A percentile compares a stretch with the other conserved stretches of the same genome.
Conservation (phyloP, 2,113 vertebrate genomes). For the Falcunculus frontatus region DNA sequence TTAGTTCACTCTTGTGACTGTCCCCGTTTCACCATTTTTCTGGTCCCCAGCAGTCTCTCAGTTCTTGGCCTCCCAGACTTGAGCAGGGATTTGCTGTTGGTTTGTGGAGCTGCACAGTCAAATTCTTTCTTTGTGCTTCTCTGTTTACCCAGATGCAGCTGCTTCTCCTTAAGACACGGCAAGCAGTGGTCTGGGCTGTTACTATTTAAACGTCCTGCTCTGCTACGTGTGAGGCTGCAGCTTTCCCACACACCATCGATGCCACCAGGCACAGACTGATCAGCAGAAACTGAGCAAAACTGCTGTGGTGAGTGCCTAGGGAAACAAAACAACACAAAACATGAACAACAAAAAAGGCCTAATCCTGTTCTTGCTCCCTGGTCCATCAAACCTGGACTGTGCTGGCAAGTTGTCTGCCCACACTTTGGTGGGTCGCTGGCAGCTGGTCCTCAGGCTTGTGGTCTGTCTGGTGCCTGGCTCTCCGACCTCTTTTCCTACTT, state of each 20-base stretch:
- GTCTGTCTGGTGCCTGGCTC: not conserved
- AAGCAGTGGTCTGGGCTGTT: not conserved
- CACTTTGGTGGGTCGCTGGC: fast-evolving
- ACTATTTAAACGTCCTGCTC: not conserved
- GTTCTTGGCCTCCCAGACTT: not conserved
- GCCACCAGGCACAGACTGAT: fast-evolving
- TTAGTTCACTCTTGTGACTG: not conserved
- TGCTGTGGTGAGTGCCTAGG: not conserved
- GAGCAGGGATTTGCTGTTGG: not conserved
- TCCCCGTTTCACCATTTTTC: not conserved
- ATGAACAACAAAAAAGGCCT: not conserved
- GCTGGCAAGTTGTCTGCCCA: fast-evolving
- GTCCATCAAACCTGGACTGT: not conserved
- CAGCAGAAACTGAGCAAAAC: not conserved
- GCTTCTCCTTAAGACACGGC: not conserved
- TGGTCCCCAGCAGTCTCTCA: not conserved
- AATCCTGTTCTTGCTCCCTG: not conserved
- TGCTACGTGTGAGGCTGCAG: not conserved
- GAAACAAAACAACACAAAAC: not conserved
- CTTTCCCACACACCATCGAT: fast-evolving
- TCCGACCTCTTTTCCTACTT: not conserved
- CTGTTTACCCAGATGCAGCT: not conserved
- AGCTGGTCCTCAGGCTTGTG: not conserved
- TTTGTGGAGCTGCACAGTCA: not conserved
- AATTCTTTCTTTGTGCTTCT: not conserved